Base-by-base conservation (phyloP, 1,140 invertebrate genomes). In the Stenopsyche tienmushanensis region DNA sequence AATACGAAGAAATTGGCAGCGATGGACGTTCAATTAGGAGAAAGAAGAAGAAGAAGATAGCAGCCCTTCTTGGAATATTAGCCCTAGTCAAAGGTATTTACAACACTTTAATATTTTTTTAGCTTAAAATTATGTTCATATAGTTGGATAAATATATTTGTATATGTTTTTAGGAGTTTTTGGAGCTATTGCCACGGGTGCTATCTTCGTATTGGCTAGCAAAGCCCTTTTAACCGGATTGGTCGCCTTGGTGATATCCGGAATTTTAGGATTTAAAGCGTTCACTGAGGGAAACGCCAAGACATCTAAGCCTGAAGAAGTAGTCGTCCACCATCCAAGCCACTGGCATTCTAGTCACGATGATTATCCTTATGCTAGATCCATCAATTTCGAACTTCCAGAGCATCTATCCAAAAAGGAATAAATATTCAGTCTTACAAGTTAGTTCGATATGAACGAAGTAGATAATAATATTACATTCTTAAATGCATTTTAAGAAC, bases 161-260 rank as follows among this genome's bases (percentile, higher is more conserved):
- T 54, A 18, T 71, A 29, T 63, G 54, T 69, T 77, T 74, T 15
- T 74, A 86, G 85, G 84, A 69, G 89, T 88, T 1, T 71, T 92
- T 1, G 85, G 88, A 45, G 88, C 89, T 0, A 74, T 91, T 15
- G 90, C 86, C 2, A 77, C 92, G 21, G 89, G 87, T n/a, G 88
- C 86, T 0, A 72, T 93, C 3, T 90, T 90, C 0, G 77, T 90
- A 3, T 74, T 92, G 3, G 90, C 90, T 1, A 90, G 90, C 9
- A 93, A 93, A 75, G 91, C 91, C 3, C 73, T 93, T 9, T 90
- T 92, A 87, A 90, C 90, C 0, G 89, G 88, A 2, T 71, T 93
- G 3, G 87, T 92, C 83, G 88, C 91, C 0, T 76, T 92, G 0
- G 84, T 91, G 70, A 76, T 92, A 0, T 88, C 90, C 0, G 88